A percentile compares a stretch with the other conserved stretches of the same genome.
Evolutionary conservation across 2,888 invertebrate species (phyloP).

Genomic region (Hipparchia semele): DNA sequence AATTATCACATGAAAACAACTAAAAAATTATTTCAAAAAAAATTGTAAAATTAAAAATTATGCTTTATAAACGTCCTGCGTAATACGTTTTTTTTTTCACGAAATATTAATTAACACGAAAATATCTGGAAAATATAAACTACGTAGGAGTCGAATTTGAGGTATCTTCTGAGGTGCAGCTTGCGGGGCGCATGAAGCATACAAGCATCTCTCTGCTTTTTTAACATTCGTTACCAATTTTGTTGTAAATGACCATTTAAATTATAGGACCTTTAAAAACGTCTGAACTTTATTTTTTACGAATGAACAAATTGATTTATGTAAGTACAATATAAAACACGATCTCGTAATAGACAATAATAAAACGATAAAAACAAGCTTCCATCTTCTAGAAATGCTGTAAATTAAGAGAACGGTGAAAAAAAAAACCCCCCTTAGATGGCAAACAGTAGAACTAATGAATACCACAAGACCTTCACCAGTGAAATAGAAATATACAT

Average conservation of each 20-base stretch:
- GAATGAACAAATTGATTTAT: background rate
- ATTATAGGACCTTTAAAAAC: too few relatives aligned
- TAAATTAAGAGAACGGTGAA: background rate
- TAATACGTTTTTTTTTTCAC: background rate
- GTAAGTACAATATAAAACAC: background rate
- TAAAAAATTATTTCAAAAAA: background rate
- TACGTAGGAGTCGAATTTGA: background rate
- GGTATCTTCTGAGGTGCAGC: too few relatives aligned
- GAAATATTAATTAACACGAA: background rate
- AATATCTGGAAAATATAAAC: background rate
- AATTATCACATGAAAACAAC: background rate
- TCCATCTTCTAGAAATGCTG: background rate
- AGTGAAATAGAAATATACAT: constrained; percentile 60
- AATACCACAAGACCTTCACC: constrained; percentile 53
- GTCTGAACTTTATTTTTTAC: background rate
- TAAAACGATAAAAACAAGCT: background rate
- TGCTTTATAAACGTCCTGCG: background rate
- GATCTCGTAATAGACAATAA: background rate
- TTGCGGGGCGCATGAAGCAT: too few relatives aligned
- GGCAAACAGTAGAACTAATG: constrained; percentile 6
- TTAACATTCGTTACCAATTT: too few relatives aligned
- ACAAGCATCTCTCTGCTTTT: too few relatives aligned
- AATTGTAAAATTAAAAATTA: background rate
- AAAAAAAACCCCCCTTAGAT: background rate
- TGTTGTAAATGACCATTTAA: too few relatives aligned